Base-by-base conservation (phyloP, 2,113 vertebrate species). In the Cheirogaleus medius region DNA sequence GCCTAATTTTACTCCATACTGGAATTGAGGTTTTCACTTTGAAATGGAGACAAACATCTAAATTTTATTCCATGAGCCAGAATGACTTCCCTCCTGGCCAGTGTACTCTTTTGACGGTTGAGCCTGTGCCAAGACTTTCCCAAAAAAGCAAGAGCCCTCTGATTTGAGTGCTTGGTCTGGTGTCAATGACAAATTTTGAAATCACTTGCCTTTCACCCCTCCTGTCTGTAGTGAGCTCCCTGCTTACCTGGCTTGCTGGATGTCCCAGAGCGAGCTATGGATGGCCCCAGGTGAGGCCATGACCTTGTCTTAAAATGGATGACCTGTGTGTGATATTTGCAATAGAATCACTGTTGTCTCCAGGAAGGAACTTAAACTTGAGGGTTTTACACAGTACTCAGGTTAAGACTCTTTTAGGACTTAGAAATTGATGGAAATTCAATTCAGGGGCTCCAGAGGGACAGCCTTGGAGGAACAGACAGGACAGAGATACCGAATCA, bases 1-100 rank as follows among this genome's bases (percentile, higher is more conserved):
- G 7, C 42, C 21, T n/a, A 49, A 7, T 87, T 73, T 90, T 23
- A 34, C 18, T 92, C 23, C 47, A 29, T 23, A 29, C 34, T 42
- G 64, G 64, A 84, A 54, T 44, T 69, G 63, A 34, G 9, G 5
- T 89, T 91, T 87, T 87, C 94, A 8, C 54, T 88, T 76, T 84
- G 58, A 82, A 15, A 49, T 34, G 47, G n/a, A 68, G 32, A 73
- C 27, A 66, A 84, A 37, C 52, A 64, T 47, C 34, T 13, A 44
- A 74, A 39, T 13, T 32, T 77, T 29, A 3, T 8, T 32, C 6
- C 1, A 1, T 44, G 21, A 90, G 49, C 25, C 52, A 39, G 44
- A 11, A 9, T 34, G 74, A 32, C 11, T 71, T 54, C 47, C 23
- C 49, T 90, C 29, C 66, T 66, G 52, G 58, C 0, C 0, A 11